Base-by-base conservation (phyloP, 2,888 invertebrate species). In the Isotomurus palustris region DNA sequence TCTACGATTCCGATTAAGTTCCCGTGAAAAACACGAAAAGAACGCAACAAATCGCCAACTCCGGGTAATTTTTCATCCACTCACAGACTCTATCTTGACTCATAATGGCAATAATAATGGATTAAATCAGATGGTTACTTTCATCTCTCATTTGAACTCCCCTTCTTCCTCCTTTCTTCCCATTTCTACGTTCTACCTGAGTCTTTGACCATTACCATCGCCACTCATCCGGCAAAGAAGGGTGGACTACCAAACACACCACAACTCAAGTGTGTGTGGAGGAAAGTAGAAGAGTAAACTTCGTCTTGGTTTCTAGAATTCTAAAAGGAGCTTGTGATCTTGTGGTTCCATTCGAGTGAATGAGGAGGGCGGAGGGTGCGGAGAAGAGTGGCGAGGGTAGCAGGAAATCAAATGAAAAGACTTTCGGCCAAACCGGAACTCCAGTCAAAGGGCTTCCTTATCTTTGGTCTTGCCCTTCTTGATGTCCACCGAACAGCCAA, bases 381-480 rank as follows among this genome's bases (percentile, higher is more conserved):
- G n/a, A n/a, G n/a, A n/a, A n/a, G n/a, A n/a, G n/a, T n/a, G n/a
- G n/a, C n/a, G 32, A 17, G 14, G 29, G 49, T 21, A 49, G 22
- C 14, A 49, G 49, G 49, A 49, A 49, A 49, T 49, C 21, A 49
- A 49, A 49, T 49, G 49, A 49, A 49, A 35, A 14, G 49, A 49
- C 35, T 49, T 21, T 49, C 24, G 36, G 36, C n/a, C 49, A 49
- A 49, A 49, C 49, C 49, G 49, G 49, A 49, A 49, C 4, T 28
- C 6, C 22, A 43, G 43, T 43, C 43, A 43, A 43, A 43, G 32
- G 32, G 32, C 32, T 32, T 32, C 32, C 32, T 32, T 14, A 8
- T 10, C 32, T 32, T 10, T 10, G 14, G 43, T 8, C 43, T 43
- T 43, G 6, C 19, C 22, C 10, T 17, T 40, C 10, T 40, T 12